A percentile compares a stretch with the other conserved stretches of the same genome.
phyloP scores from a whole-genome alignment of 2,888 invertebrate species.

The Athalia circularis region DNA sequence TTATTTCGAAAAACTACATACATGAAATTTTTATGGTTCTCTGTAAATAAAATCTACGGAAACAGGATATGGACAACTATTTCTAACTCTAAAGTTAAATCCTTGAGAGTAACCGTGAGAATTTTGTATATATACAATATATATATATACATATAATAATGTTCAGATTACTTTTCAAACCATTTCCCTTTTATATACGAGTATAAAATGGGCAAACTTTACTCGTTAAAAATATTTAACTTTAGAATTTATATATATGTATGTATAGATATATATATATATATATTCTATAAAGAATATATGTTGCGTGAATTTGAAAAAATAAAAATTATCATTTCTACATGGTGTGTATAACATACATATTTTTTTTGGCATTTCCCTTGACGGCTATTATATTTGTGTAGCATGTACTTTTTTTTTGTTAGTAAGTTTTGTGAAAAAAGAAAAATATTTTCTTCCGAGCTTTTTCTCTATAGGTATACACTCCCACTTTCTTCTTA shows the following conservation, averaged over 20 bases:
- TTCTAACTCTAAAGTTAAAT: constrained; percentile 16
- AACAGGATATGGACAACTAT: constrained; percentile 12
- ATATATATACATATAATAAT: too few species aligned
- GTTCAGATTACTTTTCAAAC: constrained; percentile 6
- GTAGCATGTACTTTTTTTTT: too few species aligned
- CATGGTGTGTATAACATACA: too few species aligned
- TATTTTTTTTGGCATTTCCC: too few species aligned
- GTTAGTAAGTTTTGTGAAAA: too few species aligned
- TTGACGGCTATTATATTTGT: too few species aligned
- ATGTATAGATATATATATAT: constrained; percentile 13
- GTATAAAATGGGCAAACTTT: constrained; percentile 9
- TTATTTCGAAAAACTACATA: too few species aligned
- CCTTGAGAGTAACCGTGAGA: not conserved
- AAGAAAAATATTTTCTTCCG: too few species aligned
- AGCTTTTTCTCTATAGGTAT: not conserved
- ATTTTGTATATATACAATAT: not conserved
- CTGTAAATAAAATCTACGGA: not conserved
- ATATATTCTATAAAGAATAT: not conserved
- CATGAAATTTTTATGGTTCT: too few species aligned
- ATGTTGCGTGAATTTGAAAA: too few species aligned
- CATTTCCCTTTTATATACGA: not conserved
- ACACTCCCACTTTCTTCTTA: not conserved
- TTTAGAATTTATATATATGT: not conserved
- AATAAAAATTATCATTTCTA: too few species aligned
- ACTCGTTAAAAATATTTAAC: constrained; percentile 22